Conservation (phyloP, 2,113 vertebrate genomes). For the Micromys minutus region DNA sequence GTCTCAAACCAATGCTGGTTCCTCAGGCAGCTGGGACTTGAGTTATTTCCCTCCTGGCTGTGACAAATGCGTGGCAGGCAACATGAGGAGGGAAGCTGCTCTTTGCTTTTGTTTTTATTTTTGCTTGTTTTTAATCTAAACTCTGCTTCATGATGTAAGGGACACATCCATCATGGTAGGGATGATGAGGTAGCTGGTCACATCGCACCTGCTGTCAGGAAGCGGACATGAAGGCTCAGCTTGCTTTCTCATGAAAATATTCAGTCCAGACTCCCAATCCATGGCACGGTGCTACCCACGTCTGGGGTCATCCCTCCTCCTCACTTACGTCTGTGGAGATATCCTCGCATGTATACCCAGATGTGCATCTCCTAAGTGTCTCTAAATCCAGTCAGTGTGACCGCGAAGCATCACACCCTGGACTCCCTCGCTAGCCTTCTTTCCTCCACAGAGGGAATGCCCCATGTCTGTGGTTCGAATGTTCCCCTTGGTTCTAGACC, state of each 20-base stretch:
- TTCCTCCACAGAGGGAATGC: fast-evolving
- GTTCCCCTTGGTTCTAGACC: neutral
- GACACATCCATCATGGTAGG: too few relatives aligned
- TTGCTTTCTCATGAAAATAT: neutral
- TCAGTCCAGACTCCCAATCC: neutral
- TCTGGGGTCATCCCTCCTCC: neutral
- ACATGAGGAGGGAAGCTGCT: neutral
- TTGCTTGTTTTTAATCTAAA: neutral
- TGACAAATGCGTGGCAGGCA: neutral
- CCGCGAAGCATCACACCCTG: neutral
- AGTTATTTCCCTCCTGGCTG: neutral
- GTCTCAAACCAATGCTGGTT: neutral
- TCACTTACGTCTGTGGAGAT: too few relatives aligned
- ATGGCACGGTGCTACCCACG: too few relatives aligned
- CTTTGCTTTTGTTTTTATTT: neutral
- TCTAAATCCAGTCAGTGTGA: neutral
- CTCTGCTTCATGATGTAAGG: neutral
- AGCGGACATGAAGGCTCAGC: neutral
- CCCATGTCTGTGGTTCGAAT: neutral
- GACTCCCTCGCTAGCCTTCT: neutral
- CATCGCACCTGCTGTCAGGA: neutral
- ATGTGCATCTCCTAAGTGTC: neutral
- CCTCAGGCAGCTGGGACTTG: fast-evolving
- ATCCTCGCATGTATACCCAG: neutral
- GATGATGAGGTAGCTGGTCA: neutral